phyloP scores from a whole-genome alignment of 2,888 invertebrate genomes.

The Amphipoea lucens region DNA sequence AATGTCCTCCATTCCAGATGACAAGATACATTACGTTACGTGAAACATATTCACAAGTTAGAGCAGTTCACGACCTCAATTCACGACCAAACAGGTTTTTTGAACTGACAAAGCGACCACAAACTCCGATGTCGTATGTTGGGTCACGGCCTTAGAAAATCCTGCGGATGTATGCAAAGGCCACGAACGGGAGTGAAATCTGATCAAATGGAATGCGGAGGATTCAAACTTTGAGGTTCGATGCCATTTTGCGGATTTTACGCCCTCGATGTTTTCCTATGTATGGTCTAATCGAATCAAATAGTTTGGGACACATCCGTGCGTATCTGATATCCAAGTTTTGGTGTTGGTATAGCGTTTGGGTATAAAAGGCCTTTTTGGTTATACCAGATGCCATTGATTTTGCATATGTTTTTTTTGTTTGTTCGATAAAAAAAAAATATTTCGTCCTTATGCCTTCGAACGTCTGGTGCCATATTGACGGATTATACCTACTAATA shows the following conservation, averaged over 20 bases:
- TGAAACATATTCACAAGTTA: conserved; percentile 48
- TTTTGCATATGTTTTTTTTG: conserved; percentile 9
- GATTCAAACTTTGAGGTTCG: conserved; percentile 69
- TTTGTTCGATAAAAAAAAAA: background rate
- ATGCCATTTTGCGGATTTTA: conserved; percentile 65
- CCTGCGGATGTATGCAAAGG: conserved; percentile 77
- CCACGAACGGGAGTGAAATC: conserved; percentile 70
- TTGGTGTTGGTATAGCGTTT: conserved; percentile 26
- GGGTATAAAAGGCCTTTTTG: conserved; percentile 38
- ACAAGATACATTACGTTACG: conserved; percentile 41
- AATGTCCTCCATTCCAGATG: conserved; percentile 46
- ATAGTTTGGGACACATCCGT: conserved; percentile 62
- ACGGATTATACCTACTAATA: background rate
- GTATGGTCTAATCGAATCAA: conserved; percentile 66
- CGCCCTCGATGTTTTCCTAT: conserved; percentile 59
- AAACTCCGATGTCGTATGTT: conserved; percentile 71
- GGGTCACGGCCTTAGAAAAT: conserved; percentile 77
- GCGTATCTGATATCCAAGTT: conserved; percentile 55
- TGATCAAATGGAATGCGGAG: conserved; percentile 71
- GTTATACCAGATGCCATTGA: conserved; percentile 25
- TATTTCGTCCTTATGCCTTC: background rate
- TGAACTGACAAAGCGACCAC: conserved; percentile 66
- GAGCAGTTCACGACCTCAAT: conserved; percentile 59
- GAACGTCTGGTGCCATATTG: too few species aligned
- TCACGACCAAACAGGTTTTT: conserved; percentile 54